These are phyloP conservation scores for Todiramphus chloris DNA, from an alignment of 2,113 vertebrate genomes.

Conservation along the genomic window DNA sequence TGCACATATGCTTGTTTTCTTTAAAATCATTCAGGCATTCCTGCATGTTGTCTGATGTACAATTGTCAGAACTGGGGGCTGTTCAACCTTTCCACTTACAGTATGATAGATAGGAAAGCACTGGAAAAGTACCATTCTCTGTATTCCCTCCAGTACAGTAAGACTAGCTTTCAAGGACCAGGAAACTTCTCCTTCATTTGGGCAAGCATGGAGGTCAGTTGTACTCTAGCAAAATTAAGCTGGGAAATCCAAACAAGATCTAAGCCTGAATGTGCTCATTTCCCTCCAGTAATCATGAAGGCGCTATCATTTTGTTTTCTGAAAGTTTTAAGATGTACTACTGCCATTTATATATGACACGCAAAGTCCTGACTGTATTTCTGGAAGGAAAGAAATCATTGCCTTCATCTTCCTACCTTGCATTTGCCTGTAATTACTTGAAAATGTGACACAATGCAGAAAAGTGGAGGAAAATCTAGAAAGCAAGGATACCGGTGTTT, in stretches of 20 bases:
- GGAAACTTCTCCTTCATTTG: background rate
- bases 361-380: background rate
- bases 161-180: background rate
- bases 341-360: background rate
- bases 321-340: background rate
- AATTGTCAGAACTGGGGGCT: background rate
- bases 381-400: slow-evolving; percentile 13
- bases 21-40: background rate
- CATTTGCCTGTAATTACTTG: background rate
- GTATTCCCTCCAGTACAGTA: background rate
- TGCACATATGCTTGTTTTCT: background rate
- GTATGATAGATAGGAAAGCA: background rate
- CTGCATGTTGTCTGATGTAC: background rate
- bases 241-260: background rate
- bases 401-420: background rate
- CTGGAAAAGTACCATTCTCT: background rate
- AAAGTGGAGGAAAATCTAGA: background rate
- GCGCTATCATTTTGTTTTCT: background rate
- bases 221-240: background rate
- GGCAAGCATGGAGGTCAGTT: background rate
- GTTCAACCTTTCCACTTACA: background rate
- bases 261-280: background rate
- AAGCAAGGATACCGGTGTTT: background rate
- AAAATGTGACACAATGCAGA: slow-evolving; percentile 14
- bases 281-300: background rate